A percentile compares a stretch with the other conserved stretches of the same genome.
phyloP scores from a whole-genome alignment of 2,797 vertebrate species.

The Pygocentrus nattereri region DNA sequence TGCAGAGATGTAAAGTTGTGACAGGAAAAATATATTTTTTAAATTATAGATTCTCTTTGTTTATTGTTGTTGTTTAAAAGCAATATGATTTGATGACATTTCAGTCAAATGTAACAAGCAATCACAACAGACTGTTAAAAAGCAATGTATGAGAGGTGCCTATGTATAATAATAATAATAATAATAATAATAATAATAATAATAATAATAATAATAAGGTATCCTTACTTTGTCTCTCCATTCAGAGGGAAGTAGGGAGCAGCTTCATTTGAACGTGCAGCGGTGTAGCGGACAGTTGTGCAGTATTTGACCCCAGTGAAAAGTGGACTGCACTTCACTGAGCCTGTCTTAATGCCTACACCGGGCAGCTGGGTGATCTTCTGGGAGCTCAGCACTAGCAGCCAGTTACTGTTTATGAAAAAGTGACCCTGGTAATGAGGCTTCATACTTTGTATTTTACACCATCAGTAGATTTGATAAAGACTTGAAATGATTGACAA shows the following conservation, averaged over 20 bases:
- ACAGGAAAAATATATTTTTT: no score
- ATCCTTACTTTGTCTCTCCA: conserved; percentile 84
- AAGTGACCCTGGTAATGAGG: conserved; percentile 26
- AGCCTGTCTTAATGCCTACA: conserved; percentile 63
- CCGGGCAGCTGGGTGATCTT: conserved; percentile 74
- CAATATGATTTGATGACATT: no score
- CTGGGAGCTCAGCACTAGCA: conserved; percentile 79
- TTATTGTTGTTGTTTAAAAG: no score
- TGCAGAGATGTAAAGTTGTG: no score
- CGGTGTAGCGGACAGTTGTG: conserved; percentile 66
- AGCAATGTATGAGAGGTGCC: no score
- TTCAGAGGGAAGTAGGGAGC: conserved; percentile 85
- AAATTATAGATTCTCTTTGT: no score
- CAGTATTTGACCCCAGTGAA: conserved; percentile 85
- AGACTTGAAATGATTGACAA: not conserved
- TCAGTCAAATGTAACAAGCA: no score
- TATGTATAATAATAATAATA: not conserved
- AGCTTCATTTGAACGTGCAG: conserved; percentile 60
- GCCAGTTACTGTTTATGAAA: conserved; percentile 79
- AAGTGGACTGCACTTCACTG: conserved; percentile 76
- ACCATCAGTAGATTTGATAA: not conserved
- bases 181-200: no score
- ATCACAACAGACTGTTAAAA: no score
- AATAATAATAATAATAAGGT: no score
- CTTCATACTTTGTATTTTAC: not conserved